These are phyloP conservation scores for Pollenia angustigena DNA, from an alignment of 2,888 invertebrate genomes.

Conservation along the genomic window DNA sequence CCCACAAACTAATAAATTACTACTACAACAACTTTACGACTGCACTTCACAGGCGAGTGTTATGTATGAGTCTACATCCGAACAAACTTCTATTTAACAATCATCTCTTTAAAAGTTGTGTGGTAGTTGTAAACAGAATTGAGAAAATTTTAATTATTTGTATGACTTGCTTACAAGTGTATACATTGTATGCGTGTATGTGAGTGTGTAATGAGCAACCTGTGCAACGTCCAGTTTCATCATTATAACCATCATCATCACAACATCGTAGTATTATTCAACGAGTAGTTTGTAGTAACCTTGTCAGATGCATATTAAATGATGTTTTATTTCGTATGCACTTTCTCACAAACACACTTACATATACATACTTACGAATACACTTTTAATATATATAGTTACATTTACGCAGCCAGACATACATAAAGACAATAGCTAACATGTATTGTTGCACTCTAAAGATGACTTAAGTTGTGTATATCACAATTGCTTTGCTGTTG, in stretches of 20 bases:
- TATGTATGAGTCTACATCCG: not conserved
- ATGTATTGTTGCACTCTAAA: conserved; percentile 54
- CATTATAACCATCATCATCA: not conserved
- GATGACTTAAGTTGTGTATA: conserved; percentile 63
- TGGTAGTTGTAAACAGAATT: conserved; percentile 43
- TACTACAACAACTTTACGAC: conserved; percentile 30
- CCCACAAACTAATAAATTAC: conserved; percentile 6
- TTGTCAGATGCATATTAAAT: conserved; percentile 61
- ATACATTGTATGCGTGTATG: conserved; percentile 21
- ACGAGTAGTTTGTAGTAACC: conserved; percentile 40
- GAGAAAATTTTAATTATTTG: conserved; percentile 64
- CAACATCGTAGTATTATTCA: conserved; percentile 20
- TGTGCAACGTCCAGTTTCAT: conserved; percentile 54
- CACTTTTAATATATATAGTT: conserved; percentile 4
- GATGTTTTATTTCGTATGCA: conserved; percentile 68
- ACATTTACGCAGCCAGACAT: conserved; percentile 4
- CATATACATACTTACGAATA: conserved; percentile 8
- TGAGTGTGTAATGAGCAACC: conserved; percentile 65
- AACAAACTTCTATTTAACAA: conserved; percentile 23
- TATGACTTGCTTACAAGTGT: conserved; percentile 7
- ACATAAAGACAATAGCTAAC: conserved; percentile 36
- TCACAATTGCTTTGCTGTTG: conserved; percentile 31
- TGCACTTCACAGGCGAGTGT: conserved; percentile 10
- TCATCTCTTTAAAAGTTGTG: conserved; percentile 12
- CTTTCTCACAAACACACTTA: conserved; percentile 35